Evolutionary conservation across 2,888 invertebrate genomes (phyloP).

Genomic region (Miltochrista miniata): DNA sequence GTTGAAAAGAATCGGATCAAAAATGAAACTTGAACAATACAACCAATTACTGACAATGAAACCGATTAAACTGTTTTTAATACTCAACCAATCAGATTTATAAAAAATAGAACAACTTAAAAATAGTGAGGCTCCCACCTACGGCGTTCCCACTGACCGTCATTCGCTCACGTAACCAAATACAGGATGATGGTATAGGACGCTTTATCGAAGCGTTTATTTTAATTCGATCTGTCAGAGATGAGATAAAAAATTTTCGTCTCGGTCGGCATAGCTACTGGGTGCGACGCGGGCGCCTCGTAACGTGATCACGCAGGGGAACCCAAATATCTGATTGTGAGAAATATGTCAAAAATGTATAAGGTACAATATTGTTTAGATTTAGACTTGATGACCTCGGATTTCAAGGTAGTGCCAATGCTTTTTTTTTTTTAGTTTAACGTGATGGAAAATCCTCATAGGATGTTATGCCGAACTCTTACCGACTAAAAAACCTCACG

Average conservation of each 20-base stretch:
- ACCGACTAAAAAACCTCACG: too few relatives aligned
- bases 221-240: slow-evolving; percentile 83
- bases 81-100: slow-evolving; percentile 25
- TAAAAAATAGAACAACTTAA: slow-evolving; percentile 47
- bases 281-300: slow-evolving; percentile 48
- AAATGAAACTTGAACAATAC: slow-evolving; percentile 13
- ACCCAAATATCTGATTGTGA: slow-evolving; percentile 36
- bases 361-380: neutral
- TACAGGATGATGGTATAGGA: slow-evolving; percentile 78
- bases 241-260: slow-evolving; percentile 68
- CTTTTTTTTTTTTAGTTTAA: too few relatives aligned
- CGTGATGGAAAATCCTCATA: too few relatives aligned
- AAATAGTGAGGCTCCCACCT: slow-evolving; percentile 66
- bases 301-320: slow-evolving; percentile 51
- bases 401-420: too few relatives aligned
- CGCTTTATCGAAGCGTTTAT: slow-evolving; percentile 81
- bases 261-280: slow-evolving; percentile 67
- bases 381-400: neutral
- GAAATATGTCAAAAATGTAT: slow-evolving; percentile 24
- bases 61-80: slow-evolving; percentile 39
- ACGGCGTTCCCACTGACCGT: slow-evolving; percentile 76
- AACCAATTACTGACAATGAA: slow-evolving; percentile 31
- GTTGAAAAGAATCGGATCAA: neutral
- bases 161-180: slow-evolving; percentile 78
- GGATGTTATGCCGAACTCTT: too few relatives aligned